A percentile compares a stretch with the other conserved stretches of the same genome.
phyloP scores from a whole-genome alignment of 1,140 invertebrate species.

The Trachymyrmex cornetzi region DNA sequence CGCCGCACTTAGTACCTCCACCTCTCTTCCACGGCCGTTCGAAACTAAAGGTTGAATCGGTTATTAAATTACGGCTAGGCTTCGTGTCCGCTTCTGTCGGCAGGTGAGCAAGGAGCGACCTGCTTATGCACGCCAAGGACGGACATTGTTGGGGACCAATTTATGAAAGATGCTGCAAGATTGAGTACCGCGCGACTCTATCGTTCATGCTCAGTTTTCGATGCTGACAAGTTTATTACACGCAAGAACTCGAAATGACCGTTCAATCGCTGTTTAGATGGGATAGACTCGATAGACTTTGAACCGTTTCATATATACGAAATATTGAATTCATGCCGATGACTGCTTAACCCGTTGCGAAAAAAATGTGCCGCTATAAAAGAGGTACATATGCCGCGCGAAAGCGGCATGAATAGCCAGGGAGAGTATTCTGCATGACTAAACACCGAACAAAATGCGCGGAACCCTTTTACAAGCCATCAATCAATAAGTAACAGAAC shows the following conservation, averaged over 20 bases:
- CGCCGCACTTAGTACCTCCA: constrained; percentile 37
- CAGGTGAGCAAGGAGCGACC: constrained; percentile 69
- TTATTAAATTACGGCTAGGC: constrained; percentile 83
- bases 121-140: constrained; percentile 64
- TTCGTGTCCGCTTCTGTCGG: constrained; percentile 76
- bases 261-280: background rate
- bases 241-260: background rate
- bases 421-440: constrained; percentile 81
- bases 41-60: constrained; percentile 79
- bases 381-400: constrained; percentile 9
- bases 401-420: constrained; percentile 57
- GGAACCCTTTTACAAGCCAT: constrained; percentile 81
- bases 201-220: constrained; percentile 33
- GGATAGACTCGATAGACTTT: background rate
- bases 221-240: constrained; percentile 58
- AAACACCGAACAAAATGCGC: constrained; percentile 78
- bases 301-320: background rate
- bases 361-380: constrained; percentile 54
- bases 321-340: constrained; percentile 9
- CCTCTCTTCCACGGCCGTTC: constrained; percentile 39
- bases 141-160: constrained; percentile 70
- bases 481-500: constrained; percentile 78
- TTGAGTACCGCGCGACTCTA: constrained; percentile 22
- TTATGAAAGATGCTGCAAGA: constrained; percentile 57
- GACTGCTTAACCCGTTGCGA: constrained; percentile 9